A percentile compares a stretch with the other conserved stretches of the same genome.
phyloP scores from a whole-genome alignment of 1,140 invertebrate species.

The Elymnias hypermnestra region DNA sequence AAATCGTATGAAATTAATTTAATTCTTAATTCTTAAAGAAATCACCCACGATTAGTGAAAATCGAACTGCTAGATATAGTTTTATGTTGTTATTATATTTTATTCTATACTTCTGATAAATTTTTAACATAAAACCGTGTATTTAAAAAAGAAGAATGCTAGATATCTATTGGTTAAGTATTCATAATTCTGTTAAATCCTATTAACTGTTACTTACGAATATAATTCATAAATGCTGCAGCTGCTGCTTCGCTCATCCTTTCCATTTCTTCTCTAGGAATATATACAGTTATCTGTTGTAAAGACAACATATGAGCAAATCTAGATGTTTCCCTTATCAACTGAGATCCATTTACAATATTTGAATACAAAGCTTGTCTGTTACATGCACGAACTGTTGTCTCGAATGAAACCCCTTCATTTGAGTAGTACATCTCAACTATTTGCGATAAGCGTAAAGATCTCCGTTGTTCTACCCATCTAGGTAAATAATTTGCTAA shows the following conservation, averaged over 20 bases:
- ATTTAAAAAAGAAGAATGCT: too few relatives aligned
- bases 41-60: too few relatives aligned
- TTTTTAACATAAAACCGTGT: too few relatives aligned
- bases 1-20: too few relatives aligned
- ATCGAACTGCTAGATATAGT: too few relatives aligned
- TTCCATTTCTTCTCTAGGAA: constrained; percentile 56
- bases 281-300: constrained; percentile 58
- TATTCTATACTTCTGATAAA: too few relatives aligned
- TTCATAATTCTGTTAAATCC: too few relatives aligned
- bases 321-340: constrained; percentile 55
- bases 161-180: too few relatives aligned
- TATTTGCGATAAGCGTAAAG: constrained; percentile 79
- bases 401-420: constrained; percentile 77
- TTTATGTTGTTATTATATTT: too few relatives aligned
- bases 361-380: constrained; percentile 69
- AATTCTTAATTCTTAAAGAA: too few relatives aligned
- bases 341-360: constrained; percentile 49
- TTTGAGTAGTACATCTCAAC: constrained; percentile 83
- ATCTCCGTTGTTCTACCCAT: constrained; percentile 70
- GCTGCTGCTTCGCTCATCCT: constrained; percentile 56
- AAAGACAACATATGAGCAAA: constrained; percentile 63
- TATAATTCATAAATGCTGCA: constrained; percentile 57
- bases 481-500: constrained; percentile 74
- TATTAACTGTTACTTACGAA: constrained; percentile 55
- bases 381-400: constrained; percentile 76